Percentiles rank a stretch among this genome's conserved stretches.
phyloP scores from a whole-genome alignment of 2,113 vertebrate genomes.

The Anolis carolinensis region DNA sequence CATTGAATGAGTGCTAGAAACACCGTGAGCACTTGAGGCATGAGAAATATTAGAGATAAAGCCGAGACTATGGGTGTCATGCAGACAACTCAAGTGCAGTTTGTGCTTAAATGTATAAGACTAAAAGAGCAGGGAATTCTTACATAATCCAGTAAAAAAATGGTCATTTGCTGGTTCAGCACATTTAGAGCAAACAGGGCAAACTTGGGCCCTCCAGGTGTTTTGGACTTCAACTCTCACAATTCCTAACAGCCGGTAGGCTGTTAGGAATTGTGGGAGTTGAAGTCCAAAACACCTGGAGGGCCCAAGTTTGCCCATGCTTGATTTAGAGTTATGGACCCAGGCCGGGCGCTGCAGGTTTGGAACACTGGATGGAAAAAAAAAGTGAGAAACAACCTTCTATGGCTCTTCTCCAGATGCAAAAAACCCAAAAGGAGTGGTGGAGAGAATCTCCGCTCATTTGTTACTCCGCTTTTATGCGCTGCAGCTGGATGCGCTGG shows the following conservation, averaged over 20 bases:
- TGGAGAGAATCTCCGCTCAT: background rate
- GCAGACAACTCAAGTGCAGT: background rate
- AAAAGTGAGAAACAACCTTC: slow-evolving; percentile 54
- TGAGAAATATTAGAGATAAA: background rate
- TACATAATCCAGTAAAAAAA: fast-evolving
- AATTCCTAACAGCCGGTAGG: too few relatives aligned
- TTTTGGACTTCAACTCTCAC: too few relatives aligned
- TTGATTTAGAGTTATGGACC: slow-evolving; percentile 4
- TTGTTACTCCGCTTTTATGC: slow-evolving; percentile 51
- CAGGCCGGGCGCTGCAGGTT: background rate
- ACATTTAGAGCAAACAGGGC: background rate
- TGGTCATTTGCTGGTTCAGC: slow-evolving; percentile 1
- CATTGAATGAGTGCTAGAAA: too few relatives aligned
- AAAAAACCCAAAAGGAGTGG: background rate
- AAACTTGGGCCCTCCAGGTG: too few relatives aligned
- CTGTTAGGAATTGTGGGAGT: too few relatives aligned
- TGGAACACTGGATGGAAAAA: slow-evolving; percentile 34
- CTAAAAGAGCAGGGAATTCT: background rate
- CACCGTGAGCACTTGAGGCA: background rate
- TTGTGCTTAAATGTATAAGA: background rate
- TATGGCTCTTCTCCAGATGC: slow-evolving; percentile 55
- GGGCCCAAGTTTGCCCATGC: too few relatives aligned
- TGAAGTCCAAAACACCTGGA: too few relatives aligned
- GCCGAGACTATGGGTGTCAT: background rate
- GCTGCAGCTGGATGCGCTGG: slow-evolving; percentile 43